Percentiles rank a stretch among this genome's conserved stretches.
Evolutionary conservation across 2,888 invertebrate species (phyloP).

Genomic region (Sarcophaga variegata): DNA sequence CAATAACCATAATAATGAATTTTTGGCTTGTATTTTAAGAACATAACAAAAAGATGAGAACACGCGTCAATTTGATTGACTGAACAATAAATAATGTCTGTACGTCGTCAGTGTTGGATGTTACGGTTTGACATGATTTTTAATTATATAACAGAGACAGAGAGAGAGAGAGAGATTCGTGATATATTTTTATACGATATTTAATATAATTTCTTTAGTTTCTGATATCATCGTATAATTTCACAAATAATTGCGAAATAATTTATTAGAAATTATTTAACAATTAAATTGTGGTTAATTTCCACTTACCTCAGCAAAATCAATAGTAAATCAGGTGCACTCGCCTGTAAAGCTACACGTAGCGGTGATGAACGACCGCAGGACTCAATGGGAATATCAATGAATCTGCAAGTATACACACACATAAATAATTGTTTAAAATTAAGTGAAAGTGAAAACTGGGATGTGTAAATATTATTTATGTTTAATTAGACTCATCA

Average conservation of each 20-base stretch:
- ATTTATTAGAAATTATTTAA: not conserved
- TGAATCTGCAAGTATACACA: slow-evolving; percentile 82
- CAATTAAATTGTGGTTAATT: slow-evolving; percentile 21
- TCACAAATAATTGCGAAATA: not conserved
- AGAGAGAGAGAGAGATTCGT: too few species aligned
- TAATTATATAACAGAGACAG: too few species aligned
- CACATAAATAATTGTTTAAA: slow-evolving; percentile 66
- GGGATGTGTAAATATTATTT: slow-evolving; percentile 17
- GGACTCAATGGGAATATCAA: slow-evolving; percentile 91
- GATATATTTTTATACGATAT: too few species aligned
- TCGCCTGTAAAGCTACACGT: slow-evolving; percentile 88
- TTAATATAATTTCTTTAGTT: too few species aligned
- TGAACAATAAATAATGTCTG: too few species aligned
- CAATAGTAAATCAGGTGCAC: slow-evolving; percentile 88
- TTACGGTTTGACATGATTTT: too few species aligned
- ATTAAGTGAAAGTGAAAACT: slow-evolving; percentile 14
- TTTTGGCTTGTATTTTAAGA: too few species aligned
- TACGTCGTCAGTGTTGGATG: too few species aligned
- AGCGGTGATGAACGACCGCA: slow-evolving; percentile 89
- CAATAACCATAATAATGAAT: too few species aligned
- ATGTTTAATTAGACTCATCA: slow-evolving; percentile 25
- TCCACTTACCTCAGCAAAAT: slow-evolving; percentile 84
- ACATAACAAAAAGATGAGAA: too few species aligned
- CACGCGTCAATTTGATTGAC: too few species aligned
- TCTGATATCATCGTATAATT: not conserved